phyloP scores from a whole-genome alignment of 2,797 vertebrate genomes.

The Simalia tracyae region DNA sequence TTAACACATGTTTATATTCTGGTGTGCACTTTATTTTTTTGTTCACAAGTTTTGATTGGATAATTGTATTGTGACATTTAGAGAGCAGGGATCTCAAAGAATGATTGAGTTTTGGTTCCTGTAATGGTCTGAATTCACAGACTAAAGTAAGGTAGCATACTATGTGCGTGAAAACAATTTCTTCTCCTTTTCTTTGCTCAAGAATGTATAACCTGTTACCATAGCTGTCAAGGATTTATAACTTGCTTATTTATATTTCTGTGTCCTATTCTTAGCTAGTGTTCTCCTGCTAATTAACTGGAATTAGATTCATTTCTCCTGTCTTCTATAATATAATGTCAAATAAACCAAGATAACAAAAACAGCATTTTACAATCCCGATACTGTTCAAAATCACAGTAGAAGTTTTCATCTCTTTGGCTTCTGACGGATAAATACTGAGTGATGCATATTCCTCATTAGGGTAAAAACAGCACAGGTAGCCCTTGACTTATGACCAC shows the following conservation, averaged over 20 bases:
- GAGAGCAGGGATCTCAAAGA: neutral
- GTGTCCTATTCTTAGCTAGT: neutral
- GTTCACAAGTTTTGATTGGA: neutral
- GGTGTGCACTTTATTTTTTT: neutral
- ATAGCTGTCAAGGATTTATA: neutral
- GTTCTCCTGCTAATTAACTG: neutral
- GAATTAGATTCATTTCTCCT: conserved; percentile 17
- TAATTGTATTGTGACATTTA: neutral
- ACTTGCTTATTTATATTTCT: neutral
- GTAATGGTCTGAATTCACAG: neutral
- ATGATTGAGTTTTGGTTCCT: neutral
- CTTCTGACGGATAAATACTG: neutral
- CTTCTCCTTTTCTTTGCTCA: neutral
- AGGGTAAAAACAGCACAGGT: conserved; percentile 1
- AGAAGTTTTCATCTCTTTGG: neutral
- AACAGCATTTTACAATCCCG: neutral
- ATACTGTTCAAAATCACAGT: neutral
- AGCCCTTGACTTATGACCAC: no score
- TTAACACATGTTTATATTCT: neutral
- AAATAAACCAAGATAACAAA: neutral
- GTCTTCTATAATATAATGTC: conserved; percentile 2
- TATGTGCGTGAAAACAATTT: neutral
- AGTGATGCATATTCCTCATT: neutral
- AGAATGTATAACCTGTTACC: neutral
- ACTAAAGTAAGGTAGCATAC: neutral